Evolutionary conservation across 2,888 invertebrate genomes (phyloP).

Genomic region (Phalera bucephala): DNA sequence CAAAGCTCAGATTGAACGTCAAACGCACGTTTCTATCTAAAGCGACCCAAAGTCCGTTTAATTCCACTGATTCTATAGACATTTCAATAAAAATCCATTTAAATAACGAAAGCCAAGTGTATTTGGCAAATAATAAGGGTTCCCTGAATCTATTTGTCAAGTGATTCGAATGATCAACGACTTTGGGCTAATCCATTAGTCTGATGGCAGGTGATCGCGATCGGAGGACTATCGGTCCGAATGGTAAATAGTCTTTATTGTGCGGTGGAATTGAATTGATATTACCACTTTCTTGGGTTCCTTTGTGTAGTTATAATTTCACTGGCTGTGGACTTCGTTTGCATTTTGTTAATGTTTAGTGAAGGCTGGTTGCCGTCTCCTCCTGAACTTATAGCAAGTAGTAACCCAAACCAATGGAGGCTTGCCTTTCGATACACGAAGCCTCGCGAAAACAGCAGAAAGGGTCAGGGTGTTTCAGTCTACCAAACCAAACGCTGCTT

Average conservation of each 20-base stretch:
- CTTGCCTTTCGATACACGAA: too few species aligned
- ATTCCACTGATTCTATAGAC: not conserved
- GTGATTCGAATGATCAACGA: not conserved
- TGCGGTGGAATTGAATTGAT: too few species aligned
- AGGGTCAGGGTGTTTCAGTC: too few species aligned
- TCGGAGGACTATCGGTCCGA: not conserved
- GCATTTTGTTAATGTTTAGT: too few species aligned
- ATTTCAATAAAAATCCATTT: constrained; percentile 1
- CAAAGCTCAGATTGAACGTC: not conserved
- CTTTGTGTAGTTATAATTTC: too few species aligned
- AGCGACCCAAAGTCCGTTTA: not conserved
- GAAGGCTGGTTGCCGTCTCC: too few species aligned
- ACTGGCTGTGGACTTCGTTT: too few species aligned
- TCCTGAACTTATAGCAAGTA: too few species aligned
- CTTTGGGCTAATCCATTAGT: not conserved
- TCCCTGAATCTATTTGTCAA: not conserved
- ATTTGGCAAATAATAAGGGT: constrained; percentile 1
- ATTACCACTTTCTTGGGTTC: too few species aligned
- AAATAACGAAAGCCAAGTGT: not conserved
- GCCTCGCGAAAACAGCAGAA: too few species aligned
- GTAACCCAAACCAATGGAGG: too few species aligned
- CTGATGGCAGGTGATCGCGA: not conserved
- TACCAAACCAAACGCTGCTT: too few species aligned
- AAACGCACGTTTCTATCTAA: not conserved
- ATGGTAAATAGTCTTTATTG: not conserved